Percentiles rank a stretch among this genome's conserved stretches.
Conservation (phyloP, 2,888 invertebrate species). For the Drosophila merina region DNA sequence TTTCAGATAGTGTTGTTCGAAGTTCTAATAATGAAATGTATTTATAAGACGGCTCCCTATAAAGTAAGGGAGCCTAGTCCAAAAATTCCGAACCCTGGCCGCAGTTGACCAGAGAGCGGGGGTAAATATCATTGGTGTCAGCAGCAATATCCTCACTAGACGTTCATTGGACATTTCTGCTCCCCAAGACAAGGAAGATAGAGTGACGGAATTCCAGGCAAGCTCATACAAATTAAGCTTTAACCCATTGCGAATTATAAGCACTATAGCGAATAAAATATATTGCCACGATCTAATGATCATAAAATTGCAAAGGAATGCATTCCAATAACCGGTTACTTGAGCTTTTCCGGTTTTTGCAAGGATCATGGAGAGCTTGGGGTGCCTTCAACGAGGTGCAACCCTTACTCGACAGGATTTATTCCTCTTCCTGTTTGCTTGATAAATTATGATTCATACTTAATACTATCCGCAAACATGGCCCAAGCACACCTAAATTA, state of each 20-base stretch:
- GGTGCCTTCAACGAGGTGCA: not conserved
- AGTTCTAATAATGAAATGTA: too few relatives aligned
- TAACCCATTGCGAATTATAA: conserved; percentile 71
- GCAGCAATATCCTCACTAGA: conserved; percentile 94
- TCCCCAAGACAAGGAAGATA: conserved; percentile 92
- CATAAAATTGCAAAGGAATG: conserved; percentile 4
- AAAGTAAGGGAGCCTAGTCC: conserved; percentile 89
- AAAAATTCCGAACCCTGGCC: conserved; percentile 91
- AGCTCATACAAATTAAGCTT: conserved; percentile 21
- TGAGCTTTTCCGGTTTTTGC: conserved; percentile 1
- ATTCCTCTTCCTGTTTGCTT: conserved; percentile 10
- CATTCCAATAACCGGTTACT: conserved; percentile 7
- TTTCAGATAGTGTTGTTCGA: too few relatives aligned
- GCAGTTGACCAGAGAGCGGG: conserved; percentile 66
- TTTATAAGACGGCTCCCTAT: conserved; percentile 80
- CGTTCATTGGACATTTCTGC: conserved; percentile 94
- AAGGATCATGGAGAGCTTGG: not conserved
- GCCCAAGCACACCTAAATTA: conserved; percentile 28
- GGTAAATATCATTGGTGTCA: conserved; percentile 86
- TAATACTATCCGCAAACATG: conserved; percentile 18
- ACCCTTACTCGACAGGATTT: too few relatives aligned
- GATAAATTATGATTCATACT: conserved; percentile 3
- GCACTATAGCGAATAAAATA: conserved; percentile 2
- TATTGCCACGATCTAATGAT: conserved; percentile 14
- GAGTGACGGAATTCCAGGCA: conserved; percentile 40